Evolutionary conservation across 2,797 vertebrate genomes (phyloP).

Genomic region (Chromis chromis): DNA sequence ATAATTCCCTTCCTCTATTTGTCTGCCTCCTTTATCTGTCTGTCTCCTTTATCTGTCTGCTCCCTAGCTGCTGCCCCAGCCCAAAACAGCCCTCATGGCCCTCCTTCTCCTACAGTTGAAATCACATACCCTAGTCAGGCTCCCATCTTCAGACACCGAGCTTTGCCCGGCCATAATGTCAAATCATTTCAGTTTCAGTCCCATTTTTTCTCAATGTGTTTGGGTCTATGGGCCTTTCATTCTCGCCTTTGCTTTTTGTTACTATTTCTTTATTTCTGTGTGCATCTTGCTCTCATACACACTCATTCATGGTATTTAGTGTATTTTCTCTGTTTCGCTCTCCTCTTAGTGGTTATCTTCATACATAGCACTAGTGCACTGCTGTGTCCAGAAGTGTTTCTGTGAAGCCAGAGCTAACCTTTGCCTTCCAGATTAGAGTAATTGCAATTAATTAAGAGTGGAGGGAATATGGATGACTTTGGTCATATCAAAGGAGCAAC

Average conservation of each 20-base stretch:
- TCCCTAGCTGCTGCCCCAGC: constrained; percentile 43
- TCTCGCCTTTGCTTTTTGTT: constrained; percentile 5
- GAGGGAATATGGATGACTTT: constrained; percentile 52
- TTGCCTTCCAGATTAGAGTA: constrained; percentile 67
- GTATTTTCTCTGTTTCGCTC: constrained; percentile 22
- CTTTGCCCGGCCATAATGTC: constrained; percentile 70
- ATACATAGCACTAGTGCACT: constrained; percentile 22
- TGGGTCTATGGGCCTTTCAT: constrained; percentile 38
- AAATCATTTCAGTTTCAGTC: constrained; percentile 62
- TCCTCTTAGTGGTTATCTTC: constrained; percentile 42
- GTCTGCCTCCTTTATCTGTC: constrained; percentile 66
- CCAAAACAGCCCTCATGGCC: constrained; percentile 58
- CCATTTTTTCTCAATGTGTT: constrained; percentile 45
- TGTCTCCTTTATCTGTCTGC: constrained; percentile 67
- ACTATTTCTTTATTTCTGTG: constrained; percentile 20
- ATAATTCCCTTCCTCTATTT: constrained; percentile 67
- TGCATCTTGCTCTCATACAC: constrained; percentile 11
- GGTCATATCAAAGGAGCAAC: constrained; percentile 73
- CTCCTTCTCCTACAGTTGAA: constrained; percentile 60
- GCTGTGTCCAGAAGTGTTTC: constrained; percentile 64
- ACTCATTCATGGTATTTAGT: constrained; percentile 11
- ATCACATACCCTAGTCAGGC: constrained; percentile 68
- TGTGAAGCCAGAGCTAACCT: constrained; percentile 69
- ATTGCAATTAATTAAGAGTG: constrained; percentile 73
- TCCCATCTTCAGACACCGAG: constrained; percentile 62